phyloP scores from a whole-genome alignment of 2,797 vertebrate species.

The Acrossocheilus wenchowensis region DNA sequence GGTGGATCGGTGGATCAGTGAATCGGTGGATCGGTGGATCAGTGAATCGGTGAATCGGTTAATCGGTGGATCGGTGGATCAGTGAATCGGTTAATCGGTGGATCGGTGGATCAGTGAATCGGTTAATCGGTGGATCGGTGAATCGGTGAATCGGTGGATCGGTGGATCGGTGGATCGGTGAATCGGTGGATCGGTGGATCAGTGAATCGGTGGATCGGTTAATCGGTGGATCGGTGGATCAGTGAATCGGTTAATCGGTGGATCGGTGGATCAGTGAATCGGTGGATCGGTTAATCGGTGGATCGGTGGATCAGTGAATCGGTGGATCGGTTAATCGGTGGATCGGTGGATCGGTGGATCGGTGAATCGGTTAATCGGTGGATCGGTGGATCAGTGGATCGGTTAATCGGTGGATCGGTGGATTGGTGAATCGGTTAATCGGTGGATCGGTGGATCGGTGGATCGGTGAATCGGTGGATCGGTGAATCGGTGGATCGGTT shows the following conservation, averaged over 20 bases:
- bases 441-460: neutral
- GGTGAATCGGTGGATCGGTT: neutral
- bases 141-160: neutral
- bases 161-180: neutral
- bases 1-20: too few species aligned
- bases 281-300: fast-evolving
- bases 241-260: fast-evolving
- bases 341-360: neutral
- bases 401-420: fast-evolving
- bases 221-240: neutral
- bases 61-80: too few species aligned
- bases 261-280: neutral
- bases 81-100: too few species aligned
- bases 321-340: too few species aligned
- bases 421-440: fast-evolving
- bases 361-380: too few species aligned
- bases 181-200: neutral
- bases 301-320: too few species aligned
- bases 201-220: neutral
- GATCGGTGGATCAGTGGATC: too few species aligned
- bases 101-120: neutral
- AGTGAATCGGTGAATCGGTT: too few species aligned
- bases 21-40: too few species aligned
- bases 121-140: fast-evolving
- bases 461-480: neutral